Evolutionary conservation across 1,140 invertebrate species (phyloP).

Genomic region (Drosophila repleta): DNA sequence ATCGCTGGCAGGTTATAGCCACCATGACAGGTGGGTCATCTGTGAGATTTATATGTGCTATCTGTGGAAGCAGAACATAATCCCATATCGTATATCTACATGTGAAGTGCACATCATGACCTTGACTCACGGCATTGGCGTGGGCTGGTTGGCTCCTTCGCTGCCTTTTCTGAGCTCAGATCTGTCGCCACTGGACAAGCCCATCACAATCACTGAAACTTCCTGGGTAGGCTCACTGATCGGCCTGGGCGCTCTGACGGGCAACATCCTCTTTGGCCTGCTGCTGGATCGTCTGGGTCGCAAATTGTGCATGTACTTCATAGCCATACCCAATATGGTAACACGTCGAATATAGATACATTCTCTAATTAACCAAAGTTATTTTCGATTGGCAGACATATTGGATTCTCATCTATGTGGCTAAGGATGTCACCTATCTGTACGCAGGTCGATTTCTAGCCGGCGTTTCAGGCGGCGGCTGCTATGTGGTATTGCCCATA

Average conservation of each 20-base stretch:
- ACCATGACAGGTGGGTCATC: conserved; percentile 66
- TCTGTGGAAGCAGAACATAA: background rate
- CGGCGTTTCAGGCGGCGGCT: conserved; percentile 77
- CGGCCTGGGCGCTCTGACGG: conserved; percentile 60
- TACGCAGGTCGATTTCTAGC: conserved; percentile 82
- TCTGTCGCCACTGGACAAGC: conserved; percentile 41
- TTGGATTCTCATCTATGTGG: conserved; percentile 70
- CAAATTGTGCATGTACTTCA: conserved; percentile 66
- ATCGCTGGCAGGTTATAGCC: conserved; percentile 67
- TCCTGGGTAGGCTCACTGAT: conserved; percentile 73
- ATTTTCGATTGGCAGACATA: conserved; percentile 37
- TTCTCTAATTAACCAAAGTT: too few species aligned
- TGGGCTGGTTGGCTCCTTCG: conserved; percentile 67
- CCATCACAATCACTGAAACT: conserved; percentile 59
- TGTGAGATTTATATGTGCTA: background rate
- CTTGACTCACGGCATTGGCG: conserved; percentile 58
- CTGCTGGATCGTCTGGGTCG: conserved; percentile 66
- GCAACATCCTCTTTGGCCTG: conserved; percentile 65
- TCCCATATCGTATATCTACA: background rate
- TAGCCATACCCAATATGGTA: conserved; percentile 74
- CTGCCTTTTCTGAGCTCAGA: conserved; percentile 53
- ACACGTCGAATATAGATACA: background rate
- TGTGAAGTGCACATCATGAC: conserved; percentile 69
- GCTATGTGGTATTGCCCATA: conserved; percentile 67
- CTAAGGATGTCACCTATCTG: conserved; percentile 66